These are phyloP conservation scores for Cantharis flavilabris DNA, from an alignment of 2,888 invertebrate genomes.

Conservation along the genomic window DNA sequence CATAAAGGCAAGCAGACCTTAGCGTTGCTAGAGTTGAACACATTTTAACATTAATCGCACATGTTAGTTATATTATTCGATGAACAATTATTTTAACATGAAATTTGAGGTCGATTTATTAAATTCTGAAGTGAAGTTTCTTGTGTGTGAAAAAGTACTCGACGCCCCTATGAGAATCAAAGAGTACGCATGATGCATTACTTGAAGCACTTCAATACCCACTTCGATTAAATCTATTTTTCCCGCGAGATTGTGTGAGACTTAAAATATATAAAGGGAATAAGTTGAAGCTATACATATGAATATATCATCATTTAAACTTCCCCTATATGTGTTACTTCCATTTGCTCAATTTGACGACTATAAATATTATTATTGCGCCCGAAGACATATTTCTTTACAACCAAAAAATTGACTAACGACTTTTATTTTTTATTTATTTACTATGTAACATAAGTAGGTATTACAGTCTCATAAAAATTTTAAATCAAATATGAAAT, in stretches of 20 bases:
- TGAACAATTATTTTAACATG: not conserved
- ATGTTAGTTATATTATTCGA: not conserved
- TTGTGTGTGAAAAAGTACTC: slow-evolving; percentile 36
- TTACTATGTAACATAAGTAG: not conserved
- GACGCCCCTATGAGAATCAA: slow-evolving; percentile 42
- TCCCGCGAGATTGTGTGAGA: slow-evolving; percentile 41
- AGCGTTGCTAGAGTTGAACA: not conserved
- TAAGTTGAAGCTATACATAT: slow-evolving; percentile 34
- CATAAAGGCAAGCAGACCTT: not conserved
- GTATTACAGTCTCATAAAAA: not conserved
- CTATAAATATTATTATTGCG: slow-evolving; percentile 22
- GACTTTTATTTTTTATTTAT: not conserved
- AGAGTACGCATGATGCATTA: slow-evolving; percentile 47
- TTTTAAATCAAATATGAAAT: not conserved
- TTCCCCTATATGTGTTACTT: slow-evolving; percentile 29
- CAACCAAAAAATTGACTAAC: not conserved
- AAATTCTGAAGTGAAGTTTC: not conserved
- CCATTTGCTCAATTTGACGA: slow-evolving; percentile 27
- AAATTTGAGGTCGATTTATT: not conserved
- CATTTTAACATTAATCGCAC: not conserved
- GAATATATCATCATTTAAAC: slow-evolving; percentile 36
- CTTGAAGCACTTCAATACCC: slow-evolving; percentile 46
- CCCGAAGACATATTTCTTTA: not conserved
- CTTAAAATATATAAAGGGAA: slow-evolving; percentile 40
- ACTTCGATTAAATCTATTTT: slow-evolving; percentile 49